A percentile compares a stretch with the other conserved stretches of the same genome.
phyloP scores from a whole-genome alignment of 2,888 invertebrate genomes.

The Agapetus fuscipes region DNA sequence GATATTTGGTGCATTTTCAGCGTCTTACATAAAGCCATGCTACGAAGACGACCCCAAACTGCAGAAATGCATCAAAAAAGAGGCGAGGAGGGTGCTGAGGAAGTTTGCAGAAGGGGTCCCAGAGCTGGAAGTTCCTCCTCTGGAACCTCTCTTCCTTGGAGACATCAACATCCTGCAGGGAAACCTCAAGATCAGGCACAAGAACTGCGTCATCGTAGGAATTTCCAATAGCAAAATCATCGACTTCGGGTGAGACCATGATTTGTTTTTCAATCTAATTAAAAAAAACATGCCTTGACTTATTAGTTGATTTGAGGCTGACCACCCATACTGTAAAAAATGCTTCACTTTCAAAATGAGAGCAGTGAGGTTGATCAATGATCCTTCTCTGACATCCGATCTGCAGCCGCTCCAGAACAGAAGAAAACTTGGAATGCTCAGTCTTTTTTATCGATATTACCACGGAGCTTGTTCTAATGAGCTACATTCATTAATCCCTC shows the following conservation, averaged over 20 bases:
- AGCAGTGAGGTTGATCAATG: too few relatives aligned
- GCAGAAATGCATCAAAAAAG: constrained; percentile 8
- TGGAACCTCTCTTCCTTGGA: constrained; percentile 41
- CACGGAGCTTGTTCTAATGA: too few relatives aligned
- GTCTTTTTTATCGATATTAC: too few relatives aligned
- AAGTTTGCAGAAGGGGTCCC: constrained; percentile 38
- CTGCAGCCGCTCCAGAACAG: too few relatives aligned
- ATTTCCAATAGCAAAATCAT: not conserved
- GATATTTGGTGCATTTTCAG: constrained; percentile 7
- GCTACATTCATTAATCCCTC: too few relatives aligned
- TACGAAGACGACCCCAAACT: constrained; percentile 12
- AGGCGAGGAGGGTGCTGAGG: constrained; percentile 8
- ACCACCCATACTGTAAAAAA: too few relatives aligned
- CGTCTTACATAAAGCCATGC: constrained; percentile 14
- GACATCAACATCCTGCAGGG: constrained; percentile 31
- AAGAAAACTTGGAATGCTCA: too few relatives aligned
- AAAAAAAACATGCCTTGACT: too few relatives aligned
- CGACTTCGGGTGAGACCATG: not conserved
- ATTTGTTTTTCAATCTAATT: too few relatives aligned
- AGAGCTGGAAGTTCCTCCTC: constrained; percentile 36
- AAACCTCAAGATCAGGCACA: constrained; percentile 36
- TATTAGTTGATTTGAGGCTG: too few relatives aligned
- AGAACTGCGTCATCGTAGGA: constrained; percentile 35
- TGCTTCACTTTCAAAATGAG: too few relatives aligned
- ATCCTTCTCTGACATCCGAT: too few relatives aligned